Evolutionary conservation across 2,888 invertebrate species (phyloP).

Genomic region (Pyralis farinalis): DNA sequence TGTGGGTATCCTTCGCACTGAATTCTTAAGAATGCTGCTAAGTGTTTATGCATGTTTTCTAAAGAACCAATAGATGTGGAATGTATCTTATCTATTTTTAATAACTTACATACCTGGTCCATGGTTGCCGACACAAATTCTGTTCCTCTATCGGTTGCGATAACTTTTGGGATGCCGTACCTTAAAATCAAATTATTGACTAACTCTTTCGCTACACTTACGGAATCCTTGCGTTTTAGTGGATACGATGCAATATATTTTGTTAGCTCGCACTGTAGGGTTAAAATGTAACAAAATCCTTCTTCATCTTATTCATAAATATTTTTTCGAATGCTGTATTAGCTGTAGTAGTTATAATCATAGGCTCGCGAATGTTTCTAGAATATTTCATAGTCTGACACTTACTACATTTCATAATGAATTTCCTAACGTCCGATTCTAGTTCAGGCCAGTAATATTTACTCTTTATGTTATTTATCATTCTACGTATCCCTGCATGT

Average conservation of each 20-base stretch:
- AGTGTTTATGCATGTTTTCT: slow-evolving; percentile 14
- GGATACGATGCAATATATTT: not conserved
- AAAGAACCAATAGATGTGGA: slow-evolving; percentile 14
- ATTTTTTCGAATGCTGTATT: slow-evolving; percentile 6
- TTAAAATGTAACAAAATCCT: not conserved
- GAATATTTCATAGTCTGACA: slow-evolving; percentile 8
- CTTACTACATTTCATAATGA: slow-evolving; percentile 5
- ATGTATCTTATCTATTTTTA: slow-evolving; percentile 5
- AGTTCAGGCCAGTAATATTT: slow-evolving; percentile 6
- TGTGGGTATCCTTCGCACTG: slow-evolving; percentile 8
- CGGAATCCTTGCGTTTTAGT: not conserved
- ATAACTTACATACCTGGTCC: slow-evolving; percentile 5
- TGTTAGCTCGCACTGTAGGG: not conserved
- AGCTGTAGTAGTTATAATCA: slow-evolving; percentile 8
- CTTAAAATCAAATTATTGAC: slow-evolving; percentile 3
- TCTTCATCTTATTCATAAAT: slow-evolving; percentile 11
- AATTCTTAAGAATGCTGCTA: slow-evolving; percentile 15
- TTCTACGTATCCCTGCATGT: slow-evolving; percentile 9
- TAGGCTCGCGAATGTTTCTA: slow-evolving; percentile 2
- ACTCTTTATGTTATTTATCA: slow-evolving; percentile 9
- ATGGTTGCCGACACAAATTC: not conserved
- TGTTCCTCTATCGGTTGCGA: not conserved
- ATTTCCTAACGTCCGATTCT: slow-evolving; percentile 5
- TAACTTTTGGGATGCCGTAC: not conserved
- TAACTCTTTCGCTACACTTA: slow-evolving; percentile 1